Evolutionary conservation across 2,888 invertebrate genomes (phyloP).

Genomic region (Cremastobaeus sp.): DNA sequence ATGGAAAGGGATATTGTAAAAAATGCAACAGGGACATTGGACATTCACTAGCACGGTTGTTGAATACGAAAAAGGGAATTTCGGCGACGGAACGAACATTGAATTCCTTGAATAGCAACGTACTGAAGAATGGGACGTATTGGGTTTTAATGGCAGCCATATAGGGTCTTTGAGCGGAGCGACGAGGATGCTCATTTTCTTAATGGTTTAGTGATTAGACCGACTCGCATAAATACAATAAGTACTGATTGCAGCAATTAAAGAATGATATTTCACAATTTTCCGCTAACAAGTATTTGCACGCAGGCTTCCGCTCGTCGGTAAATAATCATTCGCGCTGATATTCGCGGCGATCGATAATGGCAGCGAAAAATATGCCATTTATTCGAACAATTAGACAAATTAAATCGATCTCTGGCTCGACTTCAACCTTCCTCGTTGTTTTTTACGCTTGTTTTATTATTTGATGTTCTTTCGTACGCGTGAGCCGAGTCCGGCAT

Average conservation of each 20-base stretch:
- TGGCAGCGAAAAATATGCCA: neutral
- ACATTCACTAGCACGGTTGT: conserved; percentile 27
- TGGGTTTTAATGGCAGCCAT: conserved; percentile 58
- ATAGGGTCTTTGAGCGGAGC: conserved; percentile 49
- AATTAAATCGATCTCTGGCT: conserved; percentile 5
- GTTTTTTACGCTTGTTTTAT: conserved; percentile 22
- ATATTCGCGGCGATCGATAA: conserved; percentile 18
- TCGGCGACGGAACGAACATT: conserved; percentile 32
- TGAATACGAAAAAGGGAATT: conserved; percentile 42
- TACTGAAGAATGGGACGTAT: conserved; percentile 45
- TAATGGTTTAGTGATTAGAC: conserved; percentile 59
- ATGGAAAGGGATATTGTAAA: conserved; percentile 30
- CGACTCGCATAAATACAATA: conserved; percentile 53
- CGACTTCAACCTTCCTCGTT: no score
- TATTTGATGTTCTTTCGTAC: conserved; percentile 11
- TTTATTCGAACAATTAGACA: neutral
- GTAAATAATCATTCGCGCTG: conserved; percentile 26
- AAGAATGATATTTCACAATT: conserved; percentile 38
- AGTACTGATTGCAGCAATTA: conserved; percentile 55
- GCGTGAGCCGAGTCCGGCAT: conserved; percentile 63
- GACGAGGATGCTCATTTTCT: conserved; percentile 58
- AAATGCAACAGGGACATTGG: conserved; percentile 25
- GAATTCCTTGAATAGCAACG: conserved; percentile 47
- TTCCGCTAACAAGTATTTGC: conserved; percentile 32
- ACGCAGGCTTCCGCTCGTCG: conserved; percentile 23